Percentiles rank a stretch among this genome's conserved stretches.
phyloP scores from a whole-genome alignment of 2,113 vertebrate species.

The Grammomys surdaster region DNA sequence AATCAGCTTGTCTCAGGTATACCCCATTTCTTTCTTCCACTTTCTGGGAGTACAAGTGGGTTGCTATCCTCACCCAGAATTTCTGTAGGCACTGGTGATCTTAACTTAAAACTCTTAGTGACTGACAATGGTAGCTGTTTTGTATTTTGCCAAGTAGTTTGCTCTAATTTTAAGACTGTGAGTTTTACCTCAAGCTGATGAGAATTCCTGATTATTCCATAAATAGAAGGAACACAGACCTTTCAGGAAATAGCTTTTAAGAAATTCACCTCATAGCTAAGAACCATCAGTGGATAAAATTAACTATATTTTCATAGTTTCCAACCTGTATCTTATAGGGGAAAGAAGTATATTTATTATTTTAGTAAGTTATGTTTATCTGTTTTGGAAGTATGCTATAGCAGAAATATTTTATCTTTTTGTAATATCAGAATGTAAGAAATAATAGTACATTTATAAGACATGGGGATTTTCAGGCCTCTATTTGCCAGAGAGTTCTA shows the following conservation, averaged over 20 bases:
- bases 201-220: background rate
- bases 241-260: background rate
- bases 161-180: background rate
- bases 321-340: no score
- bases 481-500: background rate
- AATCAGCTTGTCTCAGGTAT: background rate
- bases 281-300: background rate
- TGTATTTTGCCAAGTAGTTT: background rate
- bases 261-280: background rate
- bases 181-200: background rate
- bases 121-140: background rate
- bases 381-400: background rate
- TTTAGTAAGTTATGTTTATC: background rate
- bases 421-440: background rate
- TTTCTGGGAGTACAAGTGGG: no score
- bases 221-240: background rate
- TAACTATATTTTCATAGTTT: background rate
- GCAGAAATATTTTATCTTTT: background rate
- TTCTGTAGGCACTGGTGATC: background rate
- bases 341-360: background rate
- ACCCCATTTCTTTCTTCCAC: background rate
- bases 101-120: background rate
- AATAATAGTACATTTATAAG: background rate
- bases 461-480: background rate
- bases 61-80: background rate